These are phyloP conservation scores for Cremastinae sp. DNA, from an alignment of 2,888 invertebrate genomes.

Conservation along the genomic window DNA sequence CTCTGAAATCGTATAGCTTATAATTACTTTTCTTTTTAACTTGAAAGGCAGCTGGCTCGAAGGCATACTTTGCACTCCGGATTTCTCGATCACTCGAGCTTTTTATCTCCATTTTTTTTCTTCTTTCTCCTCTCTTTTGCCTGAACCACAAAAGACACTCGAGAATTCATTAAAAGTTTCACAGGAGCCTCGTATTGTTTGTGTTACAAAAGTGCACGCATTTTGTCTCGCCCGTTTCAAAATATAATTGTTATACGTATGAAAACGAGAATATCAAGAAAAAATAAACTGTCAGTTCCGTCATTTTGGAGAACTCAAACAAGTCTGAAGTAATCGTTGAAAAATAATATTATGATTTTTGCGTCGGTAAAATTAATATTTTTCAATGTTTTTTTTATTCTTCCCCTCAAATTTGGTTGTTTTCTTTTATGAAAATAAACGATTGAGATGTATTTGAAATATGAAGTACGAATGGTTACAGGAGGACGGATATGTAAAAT, in stretches of 20 bases:
- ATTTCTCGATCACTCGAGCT: conserved; percentile 7
- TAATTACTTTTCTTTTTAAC: conserved; percentile 30
- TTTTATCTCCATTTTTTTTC: not conserved
- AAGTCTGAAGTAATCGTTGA: too few relatives aligned
- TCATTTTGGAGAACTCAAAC: too few relatives aligned
- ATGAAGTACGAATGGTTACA: conserved; percentile 1
- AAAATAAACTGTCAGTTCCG: too few relatives aligned
- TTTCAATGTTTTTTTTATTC: too few relatives aligned
- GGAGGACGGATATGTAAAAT: too few relatives aligned
- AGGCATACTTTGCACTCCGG: conserved; percentile 5
- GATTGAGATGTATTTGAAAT: not conserved
- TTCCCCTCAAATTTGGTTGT: too few relatives aligned
- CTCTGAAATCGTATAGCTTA: conserved; percentile 14
- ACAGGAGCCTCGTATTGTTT: not conserved
- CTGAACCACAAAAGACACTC: not conserved
- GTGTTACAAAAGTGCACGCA: not conserved
- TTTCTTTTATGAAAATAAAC: not conserved
- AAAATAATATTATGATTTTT: too few relatives aligned
- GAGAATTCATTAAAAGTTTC: conserved; percentile 28
- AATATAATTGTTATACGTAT: not conserved
- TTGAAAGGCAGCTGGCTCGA: not conserved
- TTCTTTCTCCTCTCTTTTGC: not conserved
- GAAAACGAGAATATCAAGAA: too few relatives aligned
- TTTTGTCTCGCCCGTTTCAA: not conserved
- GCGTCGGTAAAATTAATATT: too few relatives aligned